Conservation (phyloP, 2,113 vertebrate species). For the Strix aluco region DNA sequence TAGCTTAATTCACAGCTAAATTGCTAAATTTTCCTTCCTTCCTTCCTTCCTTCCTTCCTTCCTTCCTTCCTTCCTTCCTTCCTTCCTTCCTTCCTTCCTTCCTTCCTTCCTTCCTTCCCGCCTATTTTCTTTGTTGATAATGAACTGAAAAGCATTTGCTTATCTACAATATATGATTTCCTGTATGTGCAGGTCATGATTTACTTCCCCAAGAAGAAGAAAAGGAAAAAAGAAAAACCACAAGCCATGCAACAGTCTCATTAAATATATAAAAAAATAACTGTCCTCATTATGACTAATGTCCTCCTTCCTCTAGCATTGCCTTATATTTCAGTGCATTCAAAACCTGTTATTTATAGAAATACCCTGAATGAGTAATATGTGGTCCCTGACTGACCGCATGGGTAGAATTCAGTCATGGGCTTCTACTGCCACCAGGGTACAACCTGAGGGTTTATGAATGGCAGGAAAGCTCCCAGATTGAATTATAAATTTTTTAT, state of each 20-base stretch:
- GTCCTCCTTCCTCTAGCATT: constrained; percentile 54
- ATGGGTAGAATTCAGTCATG: constrained; percentile 42
- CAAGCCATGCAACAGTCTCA: constrained; percentile 18
- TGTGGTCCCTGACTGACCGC: constrained; percentile 40
- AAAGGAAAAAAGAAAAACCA: neutral
- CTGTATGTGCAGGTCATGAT: constrained; percentile 27
- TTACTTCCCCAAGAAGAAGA: constrained; percentile 47
- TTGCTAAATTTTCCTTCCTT: neutral
- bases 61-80: neutral
- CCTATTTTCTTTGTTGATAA: neutral
- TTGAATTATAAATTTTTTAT: constrained; percentile 62
- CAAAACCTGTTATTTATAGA: constrained; percentile 54
- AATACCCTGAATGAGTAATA: constrained; percentile 46
- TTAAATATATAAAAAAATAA: constrained; percentile 33
- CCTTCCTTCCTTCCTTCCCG: neutral
- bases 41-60: neutral
- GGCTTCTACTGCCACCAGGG: constrained; percentile 19
- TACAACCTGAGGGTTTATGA: constrained; percentile 49
- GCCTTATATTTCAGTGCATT: constrained; percentile 64
- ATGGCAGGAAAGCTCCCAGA: constrained; percentile 52
- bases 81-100: neutral
- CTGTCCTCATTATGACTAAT: constrained; percentile 63
- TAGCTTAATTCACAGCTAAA: neutral
- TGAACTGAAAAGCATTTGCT: neutral
- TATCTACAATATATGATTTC: neutral